phyloP scores from a whole-genome alignment of 2,113 vertebrate species.

The Cepphus grylle region DNA sequence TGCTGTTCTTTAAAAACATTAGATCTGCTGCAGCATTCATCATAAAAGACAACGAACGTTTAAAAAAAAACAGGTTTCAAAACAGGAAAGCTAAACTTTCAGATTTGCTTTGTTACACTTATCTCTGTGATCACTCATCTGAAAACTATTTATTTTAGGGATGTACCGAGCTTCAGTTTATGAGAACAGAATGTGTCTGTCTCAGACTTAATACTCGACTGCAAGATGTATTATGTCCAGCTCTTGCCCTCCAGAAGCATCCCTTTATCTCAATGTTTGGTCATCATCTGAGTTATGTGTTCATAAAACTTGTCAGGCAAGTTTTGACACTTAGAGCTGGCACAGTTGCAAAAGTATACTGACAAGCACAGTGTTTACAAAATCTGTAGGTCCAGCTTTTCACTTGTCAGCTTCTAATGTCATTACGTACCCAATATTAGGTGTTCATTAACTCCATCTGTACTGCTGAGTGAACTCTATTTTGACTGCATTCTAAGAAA shows the following conservation, averaged over 20 bases:
- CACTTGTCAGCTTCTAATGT: neutral
- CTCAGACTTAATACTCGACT: neutral
- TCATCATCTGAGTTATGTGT: neutral
- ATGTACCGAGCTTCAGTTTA: neutral
- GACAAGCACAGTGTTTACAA: neutral
- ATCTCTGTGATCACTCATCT: neutral
- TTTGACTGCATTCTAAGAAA: neutral
- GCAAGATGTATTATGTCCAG: neutral
- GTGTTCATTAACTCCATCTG: neutral
- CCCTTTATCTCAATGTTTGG: neutral
- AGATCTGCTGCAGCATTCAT: neutral
- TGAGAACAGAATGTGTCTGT: neutral
- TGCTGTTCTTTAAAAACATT: neutral
- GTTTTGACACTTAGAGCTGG: neutral
- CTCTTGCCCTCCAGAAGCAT: neutral
- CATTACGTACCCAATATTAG: neutral
- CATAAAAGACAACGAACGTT: rapidly evolving
- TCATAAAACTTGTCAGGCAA: neutral
- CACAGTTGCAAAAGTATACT: neutral
- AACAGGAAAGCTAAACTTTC: neutral
- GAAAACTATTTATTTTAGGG: neutral
- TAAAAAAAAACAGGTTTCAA: neutral
- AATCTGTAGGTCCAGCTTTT: neutral
- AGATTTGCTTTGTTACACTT: neutral
- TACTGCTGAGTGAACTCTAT: neutral